These are phyloP conservation scores for Carapus acus DNA, from an alignment of 2,797 vertebrate genomes.

Conservation along the genomic window DNA sequence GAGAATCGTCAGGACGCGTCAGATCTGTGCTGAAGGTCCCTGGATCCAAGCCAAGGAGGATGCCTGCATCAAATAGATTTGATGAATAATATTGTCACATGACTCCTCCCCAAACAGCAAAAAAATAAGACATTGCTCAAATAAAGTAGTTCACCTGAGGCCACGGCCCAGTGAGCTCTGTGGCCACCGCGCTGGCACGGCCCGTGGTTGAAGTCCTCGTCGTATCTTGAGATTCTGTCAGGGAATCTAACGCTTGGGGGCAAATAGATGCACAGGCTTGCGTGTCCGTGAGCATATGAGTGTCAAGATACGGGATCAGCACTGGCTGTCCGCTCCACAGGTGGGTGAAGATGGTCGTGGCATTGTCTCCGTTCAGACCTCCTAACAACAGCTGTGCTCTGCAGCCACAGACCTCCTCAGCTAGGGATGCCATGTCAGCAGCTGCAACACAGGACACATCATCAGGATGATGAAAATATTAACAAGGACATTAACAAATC, in stretches of 20 bases:
- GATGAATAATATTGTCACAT: not conserved
- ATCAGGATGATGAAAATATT: no score
- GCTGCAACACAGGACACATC: conserved; percentile 60
- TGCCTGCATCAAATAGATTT: conserved; percentile 59
- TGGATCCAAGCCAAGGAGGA: conserved; percentile 72
- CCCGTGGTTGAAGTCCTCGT: conserved; percentile 89
- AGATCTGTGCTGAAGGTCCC: conserved; percentile 29
- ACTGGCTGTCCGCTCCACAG: conserved; percentile 73
- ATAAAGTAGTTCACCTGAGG: no score
- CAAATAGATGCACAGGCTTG: no score
- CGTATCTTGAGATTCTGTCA: conserved; percentile 76
- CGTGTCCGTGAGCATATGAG: no score
- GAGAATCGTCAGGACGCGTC: conserved; percentile 58
- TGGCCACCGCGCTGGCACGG: conserved; percentile 79
- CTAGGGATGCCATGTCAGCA: conserved; percentile 77
- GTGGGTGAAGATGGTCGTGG: conserved; percentile 68
- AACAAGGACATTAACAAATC: no score
- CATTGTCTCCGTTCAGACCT: conserved; percentile 74
- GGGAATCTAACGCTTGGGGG: conserved; percentile 21
- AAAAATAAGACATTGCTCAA: not conserved
- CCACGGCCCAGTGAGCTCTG: conserved; percentile 86
- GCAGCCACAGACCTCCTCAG: conserved; percentile 76
- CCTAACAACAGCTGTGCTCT: conserved; percentile 71
- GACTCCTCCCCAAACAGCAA: no score
- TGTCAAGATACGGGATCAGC: conserved; percentile 84